phyloP scores from a whole-genome alignment of 1,140 invertebrate species.

The Lepidurus apus region DNA sequence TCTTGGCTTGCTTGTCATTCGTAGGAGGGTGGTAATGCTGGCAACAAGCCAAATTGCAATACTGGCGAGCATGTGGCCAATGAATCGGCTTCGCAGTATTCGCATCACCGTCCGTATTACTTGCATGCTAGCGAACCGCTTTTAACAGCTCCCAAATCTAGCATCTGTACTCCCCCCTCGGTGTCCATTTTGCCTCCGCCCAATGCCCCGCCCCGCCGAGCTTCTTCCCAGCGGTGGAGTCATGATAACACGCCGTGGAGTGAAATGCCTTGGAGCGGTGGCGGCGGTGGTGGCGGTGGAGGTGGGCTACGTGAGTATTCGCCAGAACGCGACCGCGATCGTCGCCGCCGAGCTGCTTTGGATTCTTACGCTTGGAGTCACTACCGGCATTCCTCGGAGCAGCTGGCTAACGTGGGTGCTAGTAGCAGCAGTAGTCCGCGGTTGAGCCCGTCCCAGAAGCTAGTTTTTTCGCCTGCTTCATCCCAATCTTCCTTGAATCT shows the following conservation, averaged over 20 bases:
- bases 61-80: background rate
- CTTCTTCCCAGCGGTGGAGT: background rate
- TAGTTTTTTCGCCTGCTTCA: background rate
- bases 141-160: background rate
- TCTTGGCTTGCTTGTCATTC: no score
- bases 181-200: background rate
- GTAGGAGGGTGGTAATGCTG: background rate
- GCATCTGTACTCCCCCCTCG: background rate
- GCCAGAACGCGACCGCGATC: background rate
- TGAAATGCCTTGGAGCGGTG: background rate
- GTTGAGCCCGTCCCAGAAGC: background rate
- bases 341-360: background rate
- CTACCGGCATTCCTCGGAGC: background rate
- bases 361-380: background rate
- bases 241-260: background rate
- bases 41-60: background rate
- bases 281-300: background rate
- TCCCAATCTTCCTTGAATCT: background rate
- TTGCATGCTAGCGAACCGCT: background rate
- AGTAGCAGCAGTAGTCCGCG: background rate
- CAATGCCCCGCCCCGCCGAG: background rate
- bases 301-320: background rate
- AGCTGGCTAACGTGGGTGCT: background rate
- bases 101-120: background rate
- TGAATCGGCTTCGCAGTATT: background rate